A percentile compares a stretch with the other conserved stretches of the same genome.
Evolutionary conservation across 2,888 invertebrate genomes (phyloP).

Genomic region (Drosophila imparisetae): DNA sequence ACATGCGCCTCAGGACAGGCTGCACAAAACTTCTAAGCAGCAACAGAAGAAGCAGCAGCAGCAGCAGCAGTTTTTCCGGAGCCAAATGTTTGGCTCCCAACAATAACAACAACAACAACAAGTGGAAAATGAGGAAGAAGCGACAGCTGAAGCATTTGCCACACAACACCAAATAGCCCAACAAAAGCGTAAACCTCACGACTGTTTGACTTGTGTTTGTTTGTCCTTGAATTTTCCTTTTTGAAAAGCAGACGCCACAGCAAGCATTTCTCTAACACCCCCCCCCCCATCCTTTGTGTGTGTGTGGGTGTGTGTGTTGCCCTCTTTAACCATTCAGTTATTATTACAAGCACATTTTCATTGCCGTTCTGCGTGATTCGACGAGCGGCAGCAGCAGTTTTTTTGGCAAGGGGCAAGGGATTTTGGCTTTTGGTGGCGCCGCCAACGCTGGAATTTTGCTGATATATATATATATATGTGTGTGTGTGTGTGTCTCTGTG

Average conservation of each 20-base stretch:
- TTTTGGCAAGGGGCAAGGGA: not conserved
- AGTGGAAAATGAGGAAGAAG: slow-evolving; percentile 1
- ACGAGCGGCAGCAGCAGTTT: slow-evolving; percentile 4
- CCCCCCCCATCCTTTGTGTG: not conserved
- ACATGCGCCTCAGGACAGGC: slow-evolving; percentile 59
- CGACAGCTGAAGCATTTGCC: slow-evolving; percentile 35
- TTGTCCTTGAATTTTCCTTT: slow-evolving; percentile 79
- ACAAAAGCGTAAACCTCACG: slow-evolving; percentile 62
- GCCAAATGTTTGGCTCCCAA: slow-evolving; percentile 57
- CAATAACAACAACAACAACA: not conserved
- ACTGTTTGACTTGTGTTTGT: slow-evolving; percentile 79
- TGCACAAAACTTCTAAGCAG: slow-evolving; percentile 64
- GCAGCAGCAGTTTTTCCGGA: slow-evolving; percentile 53
- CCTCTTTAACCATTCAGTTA: slow-evolving; percentile 50
- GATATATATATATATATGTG: not conserved
- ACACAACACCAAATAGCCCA: slow-evolving; percentile 30
- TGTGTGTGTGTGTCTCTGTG: not conserved
- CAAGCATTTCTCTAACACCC: slow-evolving; percentile 21
- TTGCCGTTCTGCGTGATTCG: slow-evolving; percentile 55
- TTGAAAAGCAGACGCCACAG: slow-evolving; percentile 56
- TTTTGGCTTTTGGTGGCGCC: slow-evolving; percentile 63
- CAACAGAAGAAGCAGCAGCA: slow-evolving; percentile 39
- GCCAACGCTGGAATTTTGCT: slow-evolving; percentile 57
- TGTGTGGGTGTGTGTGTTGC: not conserved
- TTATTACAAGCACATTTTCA: slow-evolving; percentile 80